Conservation (phyloP, 1,140 invertebrate species). For the Drosophila ananassae region DNA sequence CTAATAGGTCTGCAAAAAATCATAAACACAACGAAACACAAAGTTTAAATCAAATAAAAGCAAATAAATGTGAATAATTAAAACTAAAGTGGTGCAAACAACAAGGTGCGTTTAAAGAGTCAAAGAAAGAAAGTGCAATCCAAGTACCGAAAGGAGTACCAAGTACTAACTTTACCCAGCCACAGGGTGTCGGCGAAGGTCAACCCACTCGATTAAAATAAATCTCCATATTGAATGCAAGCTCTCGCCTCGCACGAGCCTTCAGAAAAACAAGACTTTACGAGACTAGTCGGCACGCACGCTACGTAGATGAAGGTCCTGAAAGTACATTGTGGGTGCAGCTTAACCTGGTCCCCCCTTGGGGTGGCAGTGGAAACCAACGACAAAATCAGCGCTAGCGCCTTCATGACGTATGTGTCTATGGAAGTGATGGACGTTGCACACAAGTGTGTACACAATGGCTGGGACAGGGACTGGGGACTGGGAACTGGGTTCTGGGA, state of each 20-base stretch:
- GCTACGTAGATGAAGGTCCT: too few species aligned
- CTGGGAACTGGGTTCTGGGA: too few species aligned
- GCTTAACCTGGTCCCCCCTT: too few species aligned
- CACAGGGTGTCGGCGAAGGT: constrained; percentile 16
- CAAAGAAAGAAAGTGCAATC: constrained; percentile 38
- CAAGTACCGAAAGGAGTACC: constrained; percentile 50
- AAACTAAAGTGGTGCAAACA: constrained; percentile 25
- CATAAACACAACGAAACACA: constrained; percentile 81
- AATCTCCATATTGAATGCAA: constrained; percentile 4
- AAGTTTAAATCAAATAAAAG: constrained; percentile 25
- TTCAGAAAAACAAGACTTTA: too few species aligned
- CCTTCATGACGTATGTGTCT: neutral
- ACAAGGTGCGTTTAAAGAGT: constrained; percentile 13
- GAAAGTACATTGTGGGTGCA: too few species aligned
- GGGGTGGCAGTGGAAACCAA: neutral
- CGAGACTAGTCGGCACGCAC: too few species aligned
- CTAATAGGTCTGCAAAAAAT: constrained; percentile 89
- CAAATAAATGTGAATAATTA: constrained; percentile 37
- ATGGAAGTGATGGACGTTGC: neutral
- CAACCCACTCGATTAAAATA: constrained; percentile 35
- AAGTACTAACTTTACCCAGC: constrained; percentile 33
- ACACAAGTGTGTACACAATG: neutral
- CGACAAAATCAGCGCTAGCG: neutral
- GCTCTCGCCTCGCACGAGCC: too few species aligned
- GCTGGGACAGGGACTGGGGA: neutral